Evolutionary conservation across 2,888 invertebrate genomes (phyloP).

Genomic region (Epinotia ramella): DNA sequence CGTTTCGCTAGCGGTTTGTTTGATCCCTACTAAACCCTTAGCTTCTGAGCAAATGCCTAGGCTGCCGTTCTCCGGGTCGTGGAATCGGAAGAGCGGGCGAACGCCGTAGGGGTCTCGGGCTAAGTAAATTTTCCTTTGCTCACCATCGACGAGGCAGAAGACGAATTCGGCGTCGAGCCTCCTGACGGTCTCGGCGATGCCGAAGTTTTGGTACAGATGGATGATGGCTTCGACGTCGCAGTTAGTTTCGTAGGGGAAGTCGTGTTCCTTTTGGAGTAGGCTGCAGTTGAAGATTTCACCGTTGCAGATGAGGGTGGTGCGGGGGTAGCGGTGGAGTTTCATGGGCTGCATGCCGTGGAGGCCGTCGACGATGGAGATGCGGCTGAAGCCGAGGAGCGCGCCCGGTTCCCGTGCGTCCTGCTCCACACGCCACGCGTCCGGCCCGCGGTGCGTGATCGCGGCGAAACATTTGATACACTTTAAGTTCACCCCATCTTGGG

Average conservation of each 20-base stretch:
- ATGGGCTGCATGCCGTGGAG: slow-evolving; percentile 92
- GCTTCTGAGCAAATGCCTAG: slow-evolving; percentile 89
- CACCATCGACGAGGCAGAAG: slow-evolving; percentile 90
- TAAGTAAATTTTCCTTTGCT: slow-evolving; percentile 87
- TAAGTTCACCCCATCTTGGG: slow-evolving; percentile 82
- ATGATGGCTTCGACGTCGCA: slow-evolving; percentile 91
- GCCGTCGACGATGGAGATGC: slow-evolving; percentile 89
- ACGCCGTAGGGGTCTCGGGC: slow-evolving; percentile 94
- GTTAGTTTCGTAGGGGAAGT: slow-evolving; percentile 88
- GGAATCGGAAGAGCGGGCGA: slow-evolving; percentile 88
- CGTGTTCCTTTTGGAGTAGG: slow-evolving; percentile 83
- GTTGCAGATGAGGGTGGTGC: slow-evolving; percentile 89
- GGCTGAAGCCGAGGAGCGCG: slow-evolving; percentile 88
- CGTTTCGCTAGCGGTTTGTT: slow-evolving; percentile 65
- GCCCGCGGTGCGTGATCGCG: slow-evolving; percentile 89
- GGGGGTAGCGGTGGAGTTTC: slow-evolving; percentile 88
- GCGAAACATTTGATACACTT: slow-evolving; percentile 87
- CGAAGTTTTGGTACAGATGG: slow-evolving; percentile 89
- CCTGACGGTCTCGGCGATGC: slow-evolving; percentile 87
- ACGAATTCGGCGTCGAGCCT: slow-evolving; percentile 94
- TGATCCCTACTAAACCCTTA: slow-evolving; percentile 82
- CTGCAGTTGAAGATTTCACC: slow-evolving; percentile 94
- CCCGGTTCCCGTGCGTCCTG: slow-evolving; percentile 87
- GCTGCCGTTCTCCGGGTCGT: slow-evolving; percentile 82
- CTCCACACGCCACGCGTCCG: slow-evolving; percentile 91